A percentile compares a stretch with the other conserved stretches of the same genome.
phyloP scores from a whole-genome alignment of 2,113 vertebrate genomes.

The Pomatorhinus ruficollis region DNA sequence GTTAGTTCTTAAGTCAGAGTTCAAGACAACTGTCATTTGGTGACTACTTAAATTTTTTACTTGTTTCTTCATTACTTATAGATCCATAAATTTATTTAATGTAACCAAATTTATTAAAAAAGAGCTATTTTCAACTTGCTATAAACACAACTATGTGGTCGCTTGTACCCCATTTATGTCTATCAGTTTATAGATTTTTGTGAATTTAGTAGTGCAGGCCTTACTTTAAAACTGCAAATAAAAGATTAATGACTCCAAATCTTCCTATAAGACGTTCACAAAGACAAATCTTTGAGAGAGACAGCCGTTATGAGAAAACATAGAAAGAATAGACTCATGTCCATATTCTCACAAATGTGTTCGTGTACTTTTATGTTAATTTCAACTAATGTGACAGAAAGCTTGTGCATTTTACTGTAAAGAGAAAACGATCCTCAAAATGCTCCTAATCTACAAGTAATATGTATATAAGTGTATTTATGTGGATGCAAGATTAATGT shows the following conservation, averaged over 20 bases:
- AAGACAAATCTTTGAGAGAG: background rate
- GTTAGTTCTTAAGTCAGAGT: background rate
- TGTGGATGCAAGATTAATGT: background rate
- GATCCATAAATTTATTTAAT: background rate
- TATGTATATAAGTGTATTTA: accelerated
- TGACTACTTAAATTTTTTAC: background rate
- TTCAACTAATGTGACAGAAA: background rate
- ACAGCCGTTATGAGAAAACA: background rate
- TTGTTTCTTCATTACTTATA: background rate
- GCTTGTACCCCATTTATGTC: background rate
- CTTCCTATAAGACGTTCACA: background rate
- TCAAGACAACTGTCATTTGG: background rate
- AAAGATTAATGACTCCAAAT: background rate
- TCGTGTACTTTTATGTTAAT: background rate
- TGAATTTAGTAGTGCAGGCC: background rate
- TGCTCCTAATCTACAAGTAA: background rate
- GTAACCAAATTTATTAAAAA: background rate
- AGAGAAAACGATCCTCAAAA: background rate
- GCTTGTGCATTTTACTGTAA: background rate
- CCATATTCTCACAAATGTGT: background rate
- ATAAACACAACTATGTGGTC: background rate
- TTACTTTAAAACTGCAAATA: background rate
- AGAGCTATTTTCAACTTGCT: background rate
- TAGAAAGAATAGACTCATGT: background rate
- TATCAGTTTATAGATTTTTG: background rate